Base-by-base conservation (phyloP, 2,888 invertebrate genomes). In the Tipula lateralis region DNA sequence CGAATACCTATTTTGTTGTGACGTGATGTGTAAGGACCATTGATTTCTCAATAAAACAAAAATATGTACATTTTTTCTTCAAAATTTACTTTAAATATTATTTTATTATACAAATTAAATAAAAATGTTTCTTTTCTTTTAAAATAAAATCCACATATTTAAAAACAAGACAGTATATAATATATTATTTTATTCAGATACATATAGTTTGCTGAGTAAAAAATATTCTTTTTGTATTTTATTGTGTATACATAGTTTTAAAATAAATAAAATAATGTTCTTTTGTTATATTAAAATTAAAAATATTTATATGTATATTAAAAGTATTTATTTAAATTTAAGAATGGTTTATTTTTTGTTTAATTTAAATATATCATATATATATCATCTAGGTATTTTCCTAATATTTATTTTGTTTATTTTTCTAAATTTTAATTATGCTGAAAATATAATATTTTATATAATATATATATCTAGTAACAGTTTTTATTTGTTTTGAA, bases 1-100 rank as follows among this genome's bases (percentile, higher is more conserved):
- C n/a, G n/a, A n/a, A n/a, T n/a, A n/a, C n/a, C n/a, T n/a, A n/a
- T n/a, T n/a, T n/a, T n/a, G n/a, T n/a, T n/a, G n/a, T n/a, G n/a
- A n/a, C n/a, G n/a, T n/a, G n/a, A n/a, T n/a, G n/a, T n/a, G n/a
- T n/a, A n/a, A n/a, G n/a, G n/a, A n/a, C n/a, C n/a, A n/a, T n/a
- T n/a, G n/a, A n/a, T n/a, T 32, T 32, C 32, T 12, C 36, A 9
- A 9, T 36, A 9, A 36, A 36, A 0, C 9, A 36, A 36, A 93
- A 6, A 36, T 36, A 36, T 12, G 12, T 36, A 9, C n/a, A 36
- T 36, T 32, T 9, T 36, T 12, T 66, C 66, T 24, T 66, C 66
- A 66, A 66, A 66, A 66, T 66, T 66, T 24, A 66, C 66, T 66
- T 66, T 66, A 66, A 66, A 66, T 66, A 24, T 19, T 66, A 66